Percentiles rank a stretch among this genome's conserved stretches.
Evolutionary conservation across 2,113 vertebrate genomes (phyloP).

Genomic region (Riparia riparia): DNA sequence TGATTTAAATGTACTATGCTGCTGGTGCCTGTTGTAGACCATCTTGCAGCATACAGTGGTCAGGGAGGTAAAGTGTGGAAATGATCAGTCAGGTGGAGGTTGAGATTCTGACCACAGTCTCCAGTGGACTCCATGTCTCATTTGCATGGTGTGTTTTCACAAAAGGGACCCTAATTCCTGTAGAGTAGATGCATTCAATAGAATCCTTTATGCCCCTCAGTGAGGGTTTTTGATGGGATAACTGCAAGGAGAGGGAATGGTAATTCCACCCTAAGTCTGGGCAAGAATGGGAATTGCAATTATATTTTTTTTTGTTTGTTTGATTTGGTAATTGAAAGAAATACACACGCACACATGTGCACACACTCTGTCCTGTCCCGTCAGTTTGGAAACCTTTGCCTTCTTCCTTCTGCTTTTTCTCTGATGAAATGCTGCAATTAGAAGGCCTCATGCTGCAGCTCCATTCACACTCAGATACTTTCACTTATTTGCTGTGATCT

Average conservation of each 20-base stretch:
- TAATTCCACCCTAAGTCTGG: background rate
- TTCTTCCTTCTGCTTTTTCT: background rate
- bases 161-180: background rate
- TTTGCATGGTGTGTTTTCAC: background rate
- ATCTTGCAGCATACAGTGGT: background rate
- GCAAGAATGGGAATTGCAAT: background rate
- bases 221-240: background rate
- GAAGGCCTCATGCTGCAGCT: background rate
- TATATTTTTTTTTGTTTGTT: background rate
- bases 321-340: background rate
- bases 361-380: background rate
- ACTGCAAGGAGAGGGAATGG: background rate
- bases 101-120: background rate
- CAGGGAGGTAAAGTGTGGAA: background rate
- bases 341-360: rapidly evolving
- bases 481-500: background rate
- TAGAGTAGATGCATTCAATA: background rate
- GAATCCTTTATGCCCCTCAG: background rate
- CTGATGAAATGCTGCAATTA: background rate
- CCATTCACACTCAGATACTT: background rate
- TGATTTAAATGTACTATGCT: background rate
- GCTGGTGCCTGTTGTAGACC: background rate
- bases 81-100: background rate
- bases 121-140: background rate
- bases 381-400: background rate